Evolutionary conservation across 2,113 vertebrate species (phyloP).

Genomic region (Anas platyrhynchos): DNA sequence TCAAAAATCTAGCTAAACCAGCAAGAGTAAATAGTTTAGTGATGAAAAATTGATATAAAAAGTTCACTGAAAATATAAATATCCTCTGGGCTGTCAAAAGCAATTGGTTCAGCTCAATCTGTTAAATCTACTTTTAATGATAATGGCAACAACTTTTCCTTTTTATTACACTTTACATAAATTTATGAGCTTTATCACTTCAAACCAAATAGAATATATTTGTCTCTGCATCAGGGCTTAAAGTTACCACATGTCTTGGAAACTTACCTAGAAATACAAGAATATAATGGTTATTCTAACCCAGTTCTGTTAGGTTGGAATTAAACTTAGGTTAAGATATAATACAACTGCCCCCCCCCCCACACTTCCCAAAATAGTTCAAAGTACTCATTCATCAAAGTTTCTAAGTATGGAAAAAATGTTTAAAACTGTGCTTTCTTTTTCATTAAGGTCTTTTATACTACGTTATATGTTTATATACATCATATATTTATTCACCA

Average conservation of each 20-base stretch:
- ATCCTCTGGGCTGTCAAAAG: slow-evolving; percentile 71
- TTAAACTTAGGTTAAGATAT: neutral
- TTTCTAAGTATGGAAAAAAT: neutral
- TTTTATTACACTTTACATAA: slow-evolving; percentile 76
- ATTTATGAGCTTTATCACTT: slow-evolving; percentile 69
- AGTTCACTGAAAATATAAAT: slow-evolving; percentile 73
- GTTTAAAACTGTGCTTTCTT: neutral
- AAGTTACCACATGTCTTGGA: slow-evolving; percentile 2
- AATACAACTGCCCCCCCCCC: neutral
- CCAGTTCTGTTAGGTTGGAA: neutral
- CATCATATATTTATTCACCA: no score
- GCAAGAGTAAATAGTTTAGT: slow-evolving; percentile 70
- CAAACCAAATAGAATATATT: slow-evolving; percentile 62
- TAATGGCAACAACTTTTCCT: slow-evolving; percentile 75
- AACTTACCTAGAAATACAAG: slow-evolving; percentile 15
- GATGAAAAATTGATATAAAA: slow-evolving; percentile 70
- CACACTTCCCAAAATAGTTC: neutral
- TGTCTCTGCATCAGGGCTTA: slow-evolving; percentile 30
- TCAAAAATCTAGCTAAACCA: slow-evolving; percentile 63
- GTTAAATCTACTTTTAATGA: slow-evolving; percentile 76
- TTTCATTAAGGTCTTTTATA: neutral
- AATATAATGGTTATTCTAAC: neutral
- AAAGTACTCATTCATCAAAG: neutral
- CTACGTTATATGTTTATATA: neutral
- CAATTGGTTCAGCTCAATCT: slow-evolving; percentile 68